Evolutionary conservation across 2,113 vertebrate genomes (phyloP).

Genomic region (Macquaria ambigua): DNA sequence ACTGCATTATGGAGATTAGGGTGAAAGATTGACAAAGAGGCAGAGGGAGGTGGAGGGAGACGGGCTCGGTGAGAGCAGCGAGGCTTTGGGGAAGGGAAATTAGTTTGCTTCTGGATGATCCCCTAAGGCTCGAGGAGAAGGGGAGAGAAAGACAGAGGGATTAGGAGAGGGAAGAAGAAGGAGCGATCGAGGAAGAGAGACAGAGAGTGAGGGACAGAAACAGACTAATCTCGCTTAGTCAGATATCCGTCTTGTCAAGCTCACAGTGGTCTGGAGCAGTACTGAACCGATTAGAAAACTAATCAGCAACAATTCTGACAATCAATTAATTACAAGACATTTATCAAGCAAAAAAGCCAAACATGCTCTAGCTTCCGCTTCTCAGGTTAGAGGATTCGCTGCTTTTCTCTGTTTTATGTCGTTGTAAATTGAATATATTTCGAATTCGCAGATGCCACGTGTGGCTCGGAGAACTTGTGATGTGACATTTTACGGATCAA

Average conservation of each 20-base stretch:
- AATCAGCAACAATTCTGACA: not conserved
- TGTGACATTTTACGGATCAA: too few species aligned
- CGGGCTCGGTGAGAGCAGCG: constrained; percentile 26
- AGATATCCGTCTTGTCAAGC: not conserved
- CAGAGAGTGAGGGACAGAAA: constrained; percentile 2
- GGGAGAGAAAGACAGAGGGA: constrained; percentile 24
- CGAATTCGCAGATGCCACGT: not conserved
- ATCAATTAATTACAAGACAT: not conserved
- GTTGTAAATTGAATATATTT: not conserved
- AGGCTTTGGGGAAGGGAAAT: constrained; percentile 58
- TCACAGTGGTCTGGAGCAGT: not conserved
- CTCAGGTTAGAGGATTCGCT: not conserved
- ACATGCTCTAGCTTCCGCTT: not conserved
- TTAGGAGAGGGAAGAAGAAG: constrained; percentile 12
- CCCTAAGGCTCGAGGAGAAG: constrained; percentile 32
- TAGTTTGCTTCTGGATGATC: constrained; percentile 58
- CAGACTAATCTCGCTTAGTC: constrained; percentile 30
- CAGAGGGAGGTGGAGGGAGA: constrained; percentile 36
- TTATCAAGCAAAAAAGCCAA: not conserved
- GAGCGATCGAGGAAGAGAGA: not conserved
- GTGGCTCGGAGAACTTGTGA: not conserved
- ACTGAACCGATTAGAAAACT: not conserved
- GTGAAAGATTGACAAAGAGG: constrained; percentile 68
- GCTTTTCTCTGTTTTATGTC: not conserved
- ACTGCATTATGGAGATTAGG: constrained; percentile 75